Base-by-base conservation (phyloP, 2,888 invertebrate genomes). In the Cryptosula pallasiana region DNA sequence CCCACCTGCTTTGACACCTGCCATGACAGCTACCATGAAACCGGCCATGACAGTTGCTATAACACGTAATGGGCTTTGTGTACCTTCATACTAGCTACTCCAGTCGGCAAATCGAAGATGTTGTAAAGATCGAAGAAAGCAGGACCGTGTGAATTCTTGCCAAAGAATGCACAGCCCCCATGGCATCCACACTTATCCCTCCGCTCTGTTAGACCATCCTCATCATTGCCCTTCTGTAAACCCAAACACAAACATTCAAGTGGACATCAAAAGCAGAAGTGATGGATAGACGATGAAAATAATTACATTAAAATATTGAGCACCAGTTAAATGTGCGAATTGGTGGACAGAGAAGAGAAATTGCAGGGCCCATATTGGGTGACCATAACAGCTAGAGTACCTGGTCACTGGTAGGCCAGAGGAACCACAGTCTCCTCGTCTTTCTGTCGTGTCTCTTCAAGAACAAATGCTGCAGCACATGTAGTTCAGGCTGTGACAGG, bases 111-210 rank as follows among this genome's bases (percentile, higher is more conserved):
- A 20, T 70, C 70, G 25, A 54, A 36, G 75, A 57, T 79, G 78
- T 71, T 76, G 75, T 54, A 74, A 74, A 94, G 94, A 80, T 92
- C 92, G 77, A 97, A 92, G 85, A 96, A 95, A 76, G 90, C 90
- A 16, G 89, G 87, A 0, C 96, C 97, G 83, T 95, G 95, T 80
- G 90, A 89, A 84, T 96, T 96, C 72, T 89, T 90, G 1, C 96
- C 98, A 82, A 98, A 98, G 87, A 99, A 99, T 16, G 88, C 88
- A 81, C 95, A 96, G 0, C 96, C 96, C 1, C 98, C 98, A 35
- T 92, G 91, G 83, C 98, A 99, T 0, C 97, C 98, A 83, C 98
- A 99, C 77, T 91, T 92, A 35, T 84, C 85, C 20, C 63, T 27
- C 5, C 20, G 63, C 3, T 63, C 27, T 13, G 5, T 16, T 13